Evolutionary conservation across 2,113 vertebrate genomes (phyloP), one percentile per base, ranked within the genome.

Genomic region (Thryonomys swinderianus): DNA sequence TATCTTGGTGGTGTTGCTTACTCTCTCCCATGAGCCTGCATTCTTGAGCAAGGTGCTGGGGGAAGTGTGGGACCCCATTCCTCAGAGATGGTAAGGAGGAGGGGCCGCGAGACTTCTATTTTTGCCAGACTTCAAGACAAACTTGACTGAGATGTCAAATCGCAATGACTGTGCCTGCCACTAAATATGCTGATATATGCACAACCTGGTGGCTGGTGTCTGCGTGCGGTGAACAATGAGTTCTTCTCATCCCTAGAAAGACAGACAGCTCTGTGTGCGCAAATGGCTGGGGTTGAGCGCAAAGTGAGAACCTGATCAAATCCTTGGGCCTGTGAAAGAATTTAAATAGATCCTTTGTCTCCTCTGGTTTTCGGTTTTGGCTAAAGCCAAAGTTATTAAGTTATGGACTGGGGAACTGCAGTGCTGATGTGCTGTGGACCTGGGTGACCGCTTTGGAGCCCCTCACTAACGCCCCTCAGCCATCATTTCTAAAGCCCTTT

Each of bases 101-200:
- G 79, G 62, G 93, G 78, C 0, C 85, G 67, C 74, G 17, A 25
- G 21, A 34, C 48, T 87, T 91, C 94, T 86, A 67, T 92, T 95
- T 96, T 69, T 94, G 94, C 97, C 96, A 91, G 93, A 91, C 74
- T 82, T 95, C 92, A 96, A 25, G 88, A 85, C 48, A 93, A 96
- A 97, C 84, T 94, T 97, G 96, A 93, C 64, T 78, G 95, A 55
- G 88, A 96, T 61, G 81, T 97, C 97, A 95, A 95, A 89, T 32
- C 0, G 84, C 62, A 32, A 76, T 55, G 82, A 74, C 83, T 18
- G 53, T 37, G 82, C 69, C 92, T 88, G 48, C 88, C 91, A 89
- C 90, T 76, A 62, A 96, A 88, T 86, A 90, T 84, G 92, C 96
- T 97, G 97, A 96, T 91, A 90, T 95, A 94, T 96, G 84, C 97